Evolutionary conservation across 1,140 invertebrate species (phyloP), one percentile per base, ranked within the genome.

Genomic region (Tetragonula clypearis): DNA sequence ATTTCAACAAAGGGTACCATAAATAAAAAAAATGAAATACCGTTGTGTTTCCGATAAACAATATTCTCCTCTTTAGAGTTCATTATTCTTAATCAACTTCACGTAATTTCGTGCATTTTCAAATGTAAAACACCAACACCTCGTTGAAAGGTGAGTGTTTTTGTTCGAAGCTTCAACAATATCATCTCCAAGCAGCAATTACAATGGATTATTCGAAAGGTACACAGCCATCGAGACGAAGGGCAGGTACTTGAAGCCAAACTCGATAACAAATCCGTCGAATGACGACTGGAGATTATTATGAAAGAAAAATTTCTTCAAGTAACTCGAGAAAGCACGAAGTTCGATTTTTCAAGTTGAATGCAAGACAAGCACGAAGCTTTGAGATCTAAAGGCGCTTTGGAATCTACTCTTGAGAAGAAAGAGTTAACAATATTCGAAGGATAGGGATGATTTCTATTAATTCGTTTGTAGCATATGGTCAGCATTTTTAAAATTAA

Each of bases 271-370:
- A 62, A 77, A 77, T 62, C 75, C 8, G 19, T 6, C 6, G 53
- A 58, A 49, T n/a, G 53, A 75, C 21, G 74, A 2, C 17, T 53
- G 55, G 19, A 75, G 26, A 58, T 58, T 26, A 62, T 77, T 77
- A 77, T n/a, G 56, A 77, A 77, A 62, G 75, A 41, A 77, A 77
- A 77, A 62, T 77, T 60, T 77, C 14, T 76, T 30, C 21, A 17
- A 76, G 15, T n/a, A 35, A 15, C 12, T 62, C 14, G 15, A 49
- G 41, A 62, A 41, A 62, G 58, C 58, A 49, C 30, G 30, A 77
- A 77, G 30, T 21, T 77, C 30, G 41, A 62, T 62, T 62, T 62
- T 77, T 21, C 75, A 77, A 62, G 23, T 49, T 77, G 62, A 77
- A 62, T n/a, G 58, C 35, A 62, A 62, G 35, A 41, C 21, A 62